phyloP scores from a whole-genome alignment of 2,797 vertebrate species.

The Melanotaenia pygmaea region DNA sequence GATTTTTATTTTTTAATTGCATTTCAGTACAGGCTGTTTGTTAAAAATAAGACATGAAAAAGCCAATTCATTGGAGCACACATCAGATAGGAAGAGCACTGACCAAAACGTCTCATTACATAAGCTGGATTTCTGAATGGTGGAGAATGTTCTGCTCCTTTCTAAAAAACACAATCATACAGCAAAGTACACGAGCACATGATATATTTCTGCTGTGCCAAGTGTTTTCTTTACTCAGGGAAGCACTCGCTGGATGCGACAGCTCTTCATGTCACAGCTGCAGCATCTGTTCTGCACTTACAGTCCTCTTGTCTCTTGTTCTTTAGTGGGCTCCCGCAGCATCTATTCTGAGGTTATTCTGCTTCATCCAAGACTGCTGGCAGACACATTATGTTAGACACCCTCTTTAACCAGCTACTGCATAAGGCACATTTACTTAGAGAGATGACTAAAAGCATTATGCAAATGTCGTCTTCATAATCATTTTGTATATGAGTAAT shows the following conservation, averaged over 20 bases:
- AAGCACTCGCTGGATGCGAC: constrained; percentile 77
- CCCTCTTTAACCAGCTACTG: constrained; percentile 48
- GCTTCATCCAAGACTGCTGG: constrained; percentile 65
- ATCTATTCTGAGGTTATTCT: constrained; percentile 73
- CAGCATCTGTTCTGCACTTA: constrained; percentile 78
- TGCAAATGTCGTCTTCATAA: constrained; percentile 61
- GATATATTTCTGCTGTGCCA: constrained; percentile 82
- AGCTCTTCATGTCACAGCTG: constrained; percentile 81
- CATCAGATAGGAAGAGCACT: constrained; percentile 5
- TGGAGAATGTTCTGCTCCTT: constrained; percentile 41
- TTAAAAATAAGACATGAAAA: constrained; percentile 31
- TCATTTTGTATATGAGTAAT: constrained; percentile 46
- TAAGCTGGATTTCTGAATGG: constrained; percentile 25
- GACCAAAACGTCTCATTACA: constrained; percentile 25
- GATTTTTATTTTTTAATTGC: constrained; percentile 22
- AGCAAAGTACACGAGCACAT: constrained; percentile 69
- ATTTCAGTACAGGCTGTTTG: constrained; percentile 16
- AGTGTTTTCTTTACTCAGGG: constrained; percentile 77
- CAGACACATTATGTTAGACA: constrained; percentile 60
- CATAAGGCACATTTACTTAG: constrained; percentile 41
- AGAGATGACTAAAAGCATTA: constrained; percentile 64
- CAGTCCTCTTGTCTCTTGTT: constrained; percentile 67
- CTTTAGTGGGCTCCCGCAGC: constrained; percentile 63
- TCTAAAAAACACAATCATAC: constrained; percentile 67
- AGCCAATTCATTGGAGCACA: constrained; percentile 8